Conservation (phyloP, 2,888 invertebrate species). For the Anoncus sp. region DNA sequence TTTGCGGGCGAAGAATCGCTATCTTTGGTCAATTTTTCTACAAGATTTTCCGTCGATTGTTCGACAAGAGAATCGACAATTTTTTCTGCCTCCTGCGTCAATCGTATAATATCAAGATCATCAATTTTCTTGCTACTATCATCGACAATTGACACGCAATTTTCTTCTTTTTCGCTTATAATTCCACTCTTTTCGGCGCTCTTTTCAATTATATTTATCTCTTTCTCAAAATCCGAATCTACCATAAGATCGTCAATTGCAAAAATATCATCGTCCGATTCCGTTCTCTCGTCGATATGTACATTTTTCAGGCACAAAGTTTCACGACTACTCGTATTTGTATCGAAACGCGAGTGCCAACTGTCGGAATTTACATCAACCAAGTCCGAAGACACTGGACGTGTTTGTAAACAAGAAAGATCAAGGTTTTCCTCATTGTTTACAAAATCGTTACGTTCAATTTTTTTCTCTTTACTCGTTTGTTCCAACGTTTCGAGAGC, state of each 20-base stretch:
- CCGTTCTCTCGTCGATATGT: constrained; percentile 11
- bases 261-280: constrained; percentile 75
- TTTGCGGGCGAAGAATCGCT: background rate
- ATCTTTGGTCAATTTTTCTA: background rate
- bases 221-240: constrained; percentile 59
- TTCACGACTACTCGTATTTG: background rate
- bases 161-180: constrained; percentile 10
- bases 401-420: no score
- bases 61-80: background rate
- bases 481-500: background rate
- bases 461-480: constrained; percentile 14
- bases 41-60: background rate
- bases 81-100: constrained; percentile 3
- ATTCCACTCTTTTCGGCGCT: constrained; percentile 5
- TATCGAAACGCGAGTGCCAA: background rate
- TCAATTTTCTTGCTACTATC: constrained; percentile 1
- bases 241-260: constrained; percentile 52
- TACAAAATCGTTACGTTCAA: constrained; percentile 9
- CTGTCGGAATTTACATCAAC: background rate
- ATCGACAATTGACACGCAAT: background rate
- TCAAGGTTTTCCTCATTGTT: constrained; percentile 10
- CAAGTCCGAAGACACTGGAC: background rate
- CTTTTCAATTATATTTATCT: constrained; percentile 44
- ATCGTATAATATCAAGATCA: background rate
- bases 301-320: background rate